Conservation (phyloP, 1,140 invertebrate genomes). For the Habropoda laboriosa region DNA sequence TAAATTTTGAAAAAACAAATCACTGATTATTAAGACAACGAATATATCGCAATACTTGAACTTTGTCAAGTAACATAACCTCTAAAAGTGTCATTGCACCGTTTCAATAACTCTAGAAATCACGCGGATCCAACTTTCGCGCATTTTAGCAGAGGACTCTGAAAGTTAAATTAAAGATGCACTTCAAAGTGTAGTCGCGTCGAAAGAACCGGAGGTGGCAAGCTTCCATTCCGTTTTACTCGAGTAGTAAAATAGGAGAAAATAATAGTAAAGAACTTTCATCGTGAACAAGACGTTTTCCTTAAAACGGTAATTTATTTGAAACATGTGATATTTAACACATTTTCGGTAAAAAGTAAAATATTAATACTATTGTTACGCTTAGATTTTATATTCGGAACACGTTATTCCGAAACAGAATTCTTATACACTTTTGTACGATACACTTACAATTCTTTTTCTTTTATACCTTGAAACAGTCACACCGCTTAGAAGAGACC, state of each 20-base stretch:
- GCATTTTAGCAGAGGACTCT: background rate
- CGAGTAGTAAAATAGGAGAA: too few relatives aligned
- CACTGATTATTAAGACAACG: background rate
- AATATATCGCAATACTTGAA: background rate
- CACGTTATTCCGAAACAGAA: too few relatives aligned
- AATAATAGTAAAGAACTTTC: background rate
- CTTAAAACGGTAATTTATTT: background rate
- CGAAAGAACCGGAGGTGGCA: background rate
- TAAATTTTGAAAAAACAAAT: too few relatives aligned
- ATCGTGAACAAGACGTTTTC: background rate
- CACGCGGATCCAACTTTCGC: background rate
- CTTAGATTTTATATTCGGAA: too few relatives aligned
- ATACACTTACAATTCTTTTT: too few relatives aligned
- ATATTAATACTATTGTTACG: too few relatives aligned
- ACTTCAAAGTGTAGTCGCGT: background rate
- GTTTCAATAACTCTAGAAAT: background rate
- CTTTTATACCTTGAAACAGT: too few relatives aligned
- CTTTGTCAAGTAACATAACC: background rate
- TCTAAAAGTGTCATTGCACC: background rate
- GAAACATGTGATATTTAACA: too few relatives aligned
- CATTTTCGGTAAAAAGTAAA: background rate
- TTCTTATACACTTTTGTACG: too few relatives aligned
- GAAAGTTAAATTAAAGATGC: background rate
- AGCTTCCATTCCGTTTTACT: constrained; percentile 1
- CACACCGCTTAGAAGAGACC: too few relatives aligned